phyloP scores from a whole-genome alignment of 2,888 invertebrate genomes.

The Mamestra brassicae region DNA sequence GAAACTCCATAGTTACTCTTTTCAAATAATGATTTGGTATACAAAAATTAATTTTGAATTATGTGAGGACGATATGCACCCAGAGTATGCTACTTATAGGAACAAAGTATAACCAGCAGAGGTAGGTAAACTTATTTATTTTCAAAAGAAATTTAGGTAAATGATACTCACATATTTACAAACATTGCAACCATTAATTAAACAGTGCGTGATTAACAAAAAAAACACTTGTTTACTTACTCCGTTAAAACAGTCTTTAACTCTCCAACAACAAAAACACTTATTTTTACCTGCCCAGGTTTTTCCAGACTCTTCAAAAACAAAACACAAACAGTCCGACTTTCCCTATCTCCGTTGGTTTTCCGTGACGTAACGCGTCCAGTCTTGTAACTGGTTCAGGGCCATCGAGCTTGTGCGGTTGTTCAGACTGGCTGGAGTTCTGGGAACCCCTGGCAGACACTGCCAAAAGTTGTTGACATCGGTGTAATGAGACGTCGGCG shows the following conservation, averaged over 20 bases:
- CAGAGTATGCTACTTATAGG: too few relatives aligned
- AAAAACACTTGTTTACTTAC: conserved; percentile 16
- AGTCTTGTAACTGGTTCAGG: conserved; percentile 85
- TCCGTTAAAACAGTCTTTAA: not conserved
- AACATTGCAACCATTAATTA: too few relatives aligned
- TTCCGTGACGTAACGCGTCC: conserved; percentile 75
- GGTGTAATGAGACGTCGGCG: conserved; percentile 36
- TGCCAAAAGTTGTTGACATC: conserved; percentile 66
- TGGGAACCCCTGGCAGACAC: conserved; percentile 70
- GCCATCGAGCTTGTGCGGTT: conserved; percentile 73
- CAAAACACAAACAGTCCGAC: conserved; percentile 51
- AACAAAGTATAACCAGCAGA: too few relatives aligned
- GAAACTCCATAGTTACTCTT: too few relatives aligned
- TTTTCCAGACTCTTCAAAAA: conserved; percentile 30
- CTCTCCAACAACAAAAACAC: conserved; percentile 24
- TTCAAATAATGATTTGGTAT: too few relatives aligned
- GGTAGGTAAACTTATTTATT: too few relatives aligned
- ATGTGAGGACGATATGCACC: too few relatives aligned
- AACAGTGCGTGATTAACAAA: too few relatives aligned
- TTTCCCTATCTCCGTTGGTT: conserved; percentile 61
- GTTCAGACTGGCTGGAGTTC: conserved; percentile 74
- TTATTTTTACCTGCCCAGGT: conserved; percentile 23
- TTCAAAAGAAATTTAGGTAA: too few relatives aligned
- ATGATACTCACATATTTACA: too few relatives aligned
- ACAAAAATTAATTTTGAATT: too few relatives aligned